phyloP scores from a whole-genome alignment of 2,888 invertebrate species.

The Meteorus colon region DNA sequence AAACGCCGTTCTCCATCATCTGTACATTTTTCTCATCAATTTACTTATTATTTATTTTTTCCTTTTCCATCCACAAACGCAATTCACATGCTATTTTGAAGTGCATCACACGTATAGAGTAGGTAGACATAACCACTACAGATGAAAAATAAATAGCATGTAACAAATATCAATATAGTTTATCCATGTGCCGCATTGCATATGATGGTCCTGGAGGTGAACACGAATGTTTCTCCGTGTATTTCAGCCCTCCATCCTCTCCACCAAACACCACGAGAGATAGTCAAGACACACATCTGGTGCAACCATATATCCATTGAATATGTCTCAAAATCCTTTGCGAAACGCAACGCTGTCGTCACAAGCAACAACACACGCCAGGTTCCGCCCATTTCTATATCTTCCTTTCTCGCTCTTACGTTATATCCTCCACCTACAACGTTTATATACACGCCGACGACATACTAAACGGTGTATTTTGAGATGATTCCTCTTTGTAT shows the following conservation, averaged over 20 bases:
- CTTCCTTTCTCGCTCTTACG: background rate
- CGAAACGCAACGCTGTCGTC: conserved; percentile 2
- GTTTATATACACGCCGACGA: background rate
- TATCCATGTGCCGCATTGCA: background rate
- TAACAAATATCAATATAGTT: no score
- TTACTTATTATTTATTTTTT: no score
- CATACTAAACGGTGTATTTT: background rate
- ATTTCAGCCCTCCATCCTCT: background rate
- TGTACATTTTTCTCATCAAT: no score
- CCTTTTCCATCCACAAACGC: no score
- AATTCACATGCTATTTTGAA: no score
- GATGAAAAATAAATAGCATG: no score
- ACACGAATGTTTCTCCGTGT: background rate
- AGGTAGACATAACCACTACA: no score
- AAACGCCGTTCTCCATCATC: no score
- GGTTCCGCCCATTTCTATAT: background rate
- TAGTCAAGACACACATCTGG: conserved; percentile 54
- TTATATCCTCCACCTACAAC: background rate
- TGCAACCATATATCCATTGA: conserved; percentile 55
- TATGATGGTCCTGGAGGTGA: background rate
- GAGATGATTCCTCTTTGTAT: conserved; percentile 3
- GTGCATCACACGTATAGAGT: no score
- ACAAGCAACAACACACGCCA: background rate
- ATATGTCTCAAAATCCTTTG: background rate
- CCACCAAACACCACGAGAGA: conserved; percentile 33